Base-by-base conservation (phyloP, 2,797 vertebrate genomes). In the Thaleichthys pacificus region DNA sequence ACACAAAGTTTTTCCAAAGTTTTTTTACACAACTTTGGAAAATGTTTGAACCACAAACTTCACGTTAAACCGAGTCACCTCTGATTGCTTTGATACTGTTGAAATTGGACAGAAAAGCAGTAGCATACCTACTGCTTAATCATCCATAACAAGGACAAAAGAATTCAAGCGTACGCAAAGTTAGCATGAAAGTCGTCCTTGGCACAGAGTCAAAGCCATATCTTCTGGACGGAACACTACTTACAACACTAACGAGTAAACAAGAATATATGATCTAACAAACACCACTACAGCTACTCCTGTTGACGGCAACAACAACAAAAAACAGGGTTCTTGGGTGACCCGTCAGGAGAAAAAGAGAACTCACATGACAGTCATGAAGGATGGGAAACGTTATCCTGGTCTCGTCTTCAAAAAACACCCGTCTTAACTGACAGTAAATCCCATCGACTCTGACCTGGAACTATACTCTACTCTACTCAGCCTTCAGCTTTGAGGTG, bases 301-400 rank as follows among this genome's bases (percentile, higher is more conserved):
- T 47, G 12, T 14, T 47, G 12, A 47, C 42, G 0, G 42, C 42
- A 47, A 8, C 42, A 14, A 47, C 11, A 42, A 42, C 9, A 42
- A 42, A 42, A 42, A 42, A 42, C 42, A 2, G 11, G 42, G 42
- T 47, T 47, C 42, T 47, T 11, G 35, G 35, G 8, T 17, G 7
- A 60, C 11, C 57, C 12, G n/a, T 8, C 57, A 58, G 24, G 9
- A 60, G n/a, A 58, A 57, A n/a, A 21, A 5, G 24, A 19, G 63
- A 66, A 93, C 92, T 93, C 79, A 93, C 92, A 75, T 91, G 83
- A 92, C 83, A 60, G 91, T 91, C 92, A 93, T 93, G 77, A 75
- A 81, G 79, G 35, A 78, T 62, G 66, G 15, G 54, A 76, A 24
- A 58, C 35, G 60, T 24, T 69, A 7, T 32, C 60, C 51, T 70